A percentile compares a stretch with the other conserved stretches of the same genome.
These are phyloP conservation scores for Sinohyriopsis cumingii DNA, from an alignment of 2,888 invertebrate species.

Conservation along the genomic window DNA sequence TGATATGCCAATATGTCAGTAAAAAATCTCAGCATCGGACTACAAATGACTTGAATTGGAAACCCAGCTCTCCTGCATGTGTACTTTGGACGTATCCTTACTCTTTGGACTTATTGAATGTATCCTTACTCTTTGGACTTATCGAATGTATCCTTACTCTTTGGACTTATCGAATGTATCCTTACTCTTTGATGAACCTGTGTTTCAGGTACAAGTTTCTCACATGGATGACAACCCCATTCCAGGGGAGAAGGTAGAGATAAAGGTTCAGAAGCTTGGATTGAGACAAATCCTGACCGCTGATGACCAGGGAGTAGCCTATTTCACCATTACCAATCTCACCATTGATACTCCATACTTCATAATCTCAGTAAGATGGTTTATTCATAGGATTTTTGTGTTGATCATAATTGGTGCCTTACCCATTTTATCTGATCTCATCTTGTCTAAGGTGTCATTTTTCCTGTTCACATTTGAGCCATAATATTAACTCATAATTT, in stretches of 20 bases:
- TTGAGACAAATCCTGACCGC: conserved; percentile 17
- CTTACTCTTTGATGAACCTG: background rate
- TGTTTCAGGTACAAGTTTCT: conserved; percentile 48
- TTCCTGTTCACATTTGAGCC: too few species aligned
- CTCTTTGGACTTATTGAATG: too few species aligned
- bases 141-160: background rate
- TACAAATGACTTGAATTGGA: background rate
- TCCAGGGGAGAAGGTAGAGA: conserved; percentile 26
- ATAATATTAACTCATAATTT: too few species aligned
- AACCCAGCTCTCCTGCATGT: background rate
- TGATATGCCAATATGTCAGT: too few species aligned
- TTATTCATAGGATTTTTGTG: background rate
- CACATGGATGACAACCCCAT: conserved; percentile 62
- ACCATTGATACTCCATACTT: conserved; percentile 26
- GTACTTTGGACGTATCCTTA: too few species aligned
- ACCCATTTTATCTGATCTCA: background rate
- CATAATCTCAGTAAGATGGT: conserved; percentile 26
- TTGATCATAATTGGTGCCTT: conserved; percentile 1
- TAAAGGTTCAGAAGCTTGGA: conserved; percentile 22
- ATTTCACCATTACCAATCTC: conserved; percentile 27
- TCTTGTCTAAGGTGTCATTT: too few species aligned
- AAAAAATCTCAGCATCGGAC: too few species aligned
- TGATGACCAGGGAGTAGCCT: conserved; percentile 19
- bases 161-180: too few species aligned
- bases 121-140: too few species aligned